Base-by-base conservation (phyloP, 2,888 invertebrate genomes). In the Drosophila ustulata region DNA sequence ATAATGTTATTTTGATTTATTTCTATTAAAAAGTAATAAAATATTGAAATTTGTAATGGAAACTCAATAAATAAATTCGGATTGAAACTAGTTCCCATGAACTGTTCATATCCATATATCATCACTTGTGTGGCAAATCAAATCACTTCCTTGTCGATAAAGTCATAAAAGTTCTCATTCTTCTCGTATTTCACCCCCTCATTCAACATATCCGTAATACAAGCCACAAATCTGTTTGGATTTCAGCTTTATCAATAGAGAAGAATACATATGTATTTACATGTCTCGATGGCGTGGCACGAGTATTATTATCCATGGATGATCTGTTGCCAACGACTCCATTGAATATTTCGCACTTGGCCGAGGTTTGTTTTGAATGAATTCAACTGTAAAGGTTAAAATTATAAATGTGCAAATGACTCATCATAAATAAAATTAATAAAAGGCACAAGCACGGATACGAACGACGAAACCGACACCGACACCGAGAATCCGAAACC, bases 361-460 rank as follows among this genome's bases (percentile, higher is more conserved):
- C 39, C 37, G 53, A 65, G 69, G 67, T 69, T 82, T 80, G 67
- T 73, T 77, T 72, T 82, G 80, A 90, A 84, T 89, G 90, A 90
- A 91, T 90, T 90, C 91, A 89, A 87, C 87, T 88, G 91, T 87
- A 91, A 90, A 90, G 90, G 91, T 90, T 90, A 85, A 89, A 90
- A 84, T 89, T 90, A 88, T 91, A 89, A 90, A 91, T 90, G 91
- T 91, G 91, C 91, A 91, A 91, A 91, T 91, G 91, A 91, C 91
- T 91, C 91, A 90, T 90, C 91, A 90, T 91, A 91, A 91, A 91
- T 91, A 91, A 91, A 91, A 91, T 91, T 91, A 91, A 89, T 89
- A 89, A 90, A 89, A 87, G 78, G 75, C 86, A 84, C 68, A 72
- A 73, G 64, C 66, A 57, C 51, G 45, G 57, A 65, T 55, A 62